Base-by-base conservation (phyloP, 2,113 vertebrate species). In the Seriola aureovittata region DNA sequence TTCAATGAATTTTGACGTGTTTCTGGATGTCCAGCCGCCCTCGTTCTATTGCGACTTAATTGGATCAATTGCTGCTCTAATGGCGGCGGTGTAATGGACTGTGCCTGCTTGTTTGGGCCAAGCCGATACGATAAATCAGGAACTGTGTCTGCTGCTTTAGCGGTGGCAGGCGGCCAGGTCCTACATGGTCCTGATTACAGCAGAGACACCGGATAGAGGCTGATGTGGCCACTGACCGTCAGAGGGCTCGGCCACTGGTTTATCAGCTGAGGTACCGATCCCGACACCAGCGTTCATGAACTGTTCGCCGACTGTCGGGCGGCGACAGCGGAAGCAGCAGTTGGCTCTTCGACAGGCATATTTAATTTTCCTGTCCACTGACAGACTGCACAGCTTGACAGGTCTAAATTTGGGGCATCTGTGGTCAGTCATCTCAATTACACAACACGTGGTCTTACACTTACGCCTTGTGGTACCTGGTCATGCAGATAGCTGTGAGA, bases 101-200 rank as follows among this genome's bases (percentile, higher is more conserved):
- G 67, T 55, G 79, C 71, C 66, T 38, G 76, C 54, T 78, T 66
- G 81, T 84, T 88, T 62, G 67, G 70, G 74, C 64, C 65, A 48
- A 72, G 67, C 81, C 80, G 38, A 72, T 80, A 65, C 74, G 57
- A 85, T 77, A 66, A 89, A 89, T 89, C 86, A 71, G 73, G 71
- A 58, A 32, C 67, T 63, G 75, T 5, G 59, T 80, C 59, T 57
- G 59, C 48, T 63, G 80, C 74, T 71, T 44, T 38, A 19, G 54
- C 40, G 1, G 63, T 81, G 87, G 82, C 82, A 74, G 65, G 52
- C 21, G 19, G 65, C 80, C 90, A 81, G 76, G 52, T 71, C 67
- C 64, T 38, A 10, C 40, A 17, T 69, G 73, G n/a, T 55, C 63
- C 74, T 52, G 54, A 76, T 80, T 16, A 12, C n/a, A 9, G 63